Base-by-base conservation (phyloP, 1,140 invertebrate genomes). In the Zaprionus tsacasi region DNA sequence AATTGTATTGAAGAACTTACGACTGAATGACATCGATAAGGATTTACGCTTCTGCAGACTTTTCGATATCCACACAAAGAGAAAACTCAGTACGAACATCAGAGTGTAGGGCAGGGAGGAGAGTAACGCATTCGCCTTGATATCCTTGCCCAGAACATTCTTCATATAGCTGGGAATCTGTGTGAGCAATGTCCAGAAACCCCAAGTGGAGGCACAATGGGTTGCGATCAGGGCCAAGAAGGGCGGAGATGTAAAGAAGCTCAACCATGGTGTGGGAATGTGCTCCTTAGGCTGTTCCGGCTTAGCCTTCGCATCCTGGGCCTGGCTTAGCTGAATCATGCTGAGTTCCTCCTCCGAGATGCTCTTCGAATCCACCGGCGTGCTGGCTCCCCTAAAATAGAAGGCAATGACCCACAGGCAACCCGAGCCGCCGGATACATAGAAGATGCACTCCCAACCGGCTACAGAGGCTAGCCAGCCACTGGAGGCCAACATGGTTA, bases 141-240 rank as follows among this genome's bases (percentile, higher is more conserved):
- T 95, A 68, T 99, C 94, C 74, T 96, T 97, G 63, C 95, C 93
- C 0, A 99, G 93, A 0, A 99, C 95, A 63, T 95, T 94, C 35
- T 95, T 95, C 94, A 99, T 96, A 88, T 98, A 99, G 0, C 95
- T 96, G 0, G 99, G 98, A 81, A 99, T 96, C 93, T 98, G 95
- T 0, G 97, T 98, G 21, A 99, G 93, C 25, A 99, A 94, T 5
- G 97, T 98, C 94, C 98, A 99, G 91, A 97, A 98, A 0, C 97
- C 98, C 98, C 98, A 99, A 88, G 97, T 98, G 81, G 98, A 96
- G 0, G 96, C 95, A 83, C 96, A 96, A 87, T 99, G 97, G 0
- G 95, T 95, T 0, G 97, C 93, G 15, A 97, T 94, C 11, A 98
- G 93, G 0, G 97, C 96, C 95, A 96, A 97, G 75, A 99, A 95